Evolutionary conservation across 2,113 vertebrate species (phyloP).

Genomic region (Glaucomys volans): DNA sequence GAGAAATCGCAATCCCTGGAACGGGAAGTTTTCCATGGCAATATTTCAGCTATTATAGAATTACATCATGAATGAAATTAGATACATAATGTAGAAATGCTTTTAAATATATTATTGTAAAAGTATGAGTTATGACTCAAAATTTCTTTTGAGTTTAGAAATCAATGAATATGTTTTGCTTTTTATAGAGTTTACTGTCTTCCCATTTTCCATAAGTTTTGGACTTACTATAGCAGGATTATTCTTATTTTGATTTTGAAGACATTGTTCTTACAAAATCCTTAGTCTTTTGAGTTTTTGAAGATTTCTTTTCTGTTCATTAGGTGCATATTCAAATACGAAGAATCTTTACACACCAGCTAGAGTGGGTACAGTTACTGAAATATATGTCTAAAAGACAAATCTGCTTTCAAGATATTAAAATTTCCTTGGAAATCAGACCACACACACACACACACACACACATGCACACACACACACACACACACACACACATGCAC

Average conservation of each 20-base stretch:
- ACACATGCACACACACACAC: background rate
- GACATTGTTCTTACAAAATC: background rate
- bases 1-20: background rate
- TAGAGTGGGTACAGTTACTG: background rate
- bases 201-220: background rate
- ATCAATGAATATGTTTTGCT: background rate
- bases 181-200: background rate
- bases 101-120: background rate
- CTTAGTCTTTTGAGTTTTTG: background rate
- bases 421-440: background rate
- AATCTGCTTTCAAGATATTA: background rate
- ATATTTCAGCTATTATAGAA: background rate
- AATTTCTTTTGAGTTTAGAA: no score
- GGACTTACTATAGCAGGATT: background rate
- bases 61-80: background rate
- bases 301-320: background rate
- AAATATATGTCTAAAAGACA: background rate
- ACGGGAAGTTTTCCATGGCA: background rate
- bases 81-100: background rate
- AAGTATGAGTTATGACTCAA: background rate
- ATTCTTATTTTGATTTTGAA: background rate
- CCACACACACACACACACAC: background rate
- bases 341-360: background rate
- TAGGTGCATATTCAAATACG: background rate
- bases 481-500: no score